phyloP scores from a whole-genome alignment of 2,113 vertebrate genomes.

The Prunella fulvescens region DNA sequence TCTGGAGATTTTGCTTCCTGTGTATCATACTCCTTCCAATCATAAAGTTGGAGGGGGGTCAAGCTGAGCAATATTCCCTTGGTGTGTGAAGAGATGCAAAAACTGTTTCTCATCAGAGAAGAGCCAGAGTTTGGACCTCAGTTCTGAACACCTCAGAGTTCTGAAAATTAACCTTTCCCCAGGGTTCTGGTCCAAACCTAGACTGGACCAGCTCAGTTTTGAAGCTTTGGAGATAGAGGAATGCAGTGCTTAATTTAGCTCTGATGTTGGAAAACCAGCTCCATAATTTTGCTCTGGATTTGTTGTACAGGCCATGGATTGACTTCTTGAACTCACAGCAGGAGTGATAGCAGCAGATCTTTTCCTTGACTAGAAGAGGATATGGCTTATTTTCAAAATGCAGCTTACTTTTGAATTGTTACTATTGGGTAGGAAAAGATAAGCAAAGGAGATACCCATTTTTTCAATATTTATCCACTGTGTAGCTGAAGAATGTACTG shows the following conservation, averaged over 20 bases:
- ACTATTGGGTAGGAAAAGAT: not conserved
- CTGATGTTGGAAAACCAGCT: not conserved
- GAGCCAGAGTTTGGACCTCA: not conserved
- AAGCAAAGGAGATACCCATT: not conserved
- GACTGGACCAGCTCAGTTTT: not conserved
- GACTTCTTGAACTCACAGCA: not conserved
- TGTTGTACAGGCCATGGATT: not conserved
- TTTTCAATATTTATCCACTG: not conserved
- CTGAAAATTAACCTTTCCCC: not conserved
- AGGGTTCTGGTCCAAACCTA: not conserved
- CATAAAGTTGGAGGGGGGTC: conserved; percentile 27
- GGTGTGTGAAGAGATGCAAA: not conserved
- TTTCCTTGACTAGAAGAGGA: not conserved
- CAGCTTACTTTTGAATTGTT: not conserved
- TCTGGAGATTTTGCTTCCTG: conserved; percentile 25
- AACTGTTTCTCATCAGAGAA: not conserved
- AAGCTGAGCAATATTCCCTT: not conserved
- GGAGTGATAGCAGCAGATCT: not conserved
- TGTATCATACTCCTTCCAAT: conserved; percentile 15
- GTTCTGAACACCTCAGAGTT: not conserved
- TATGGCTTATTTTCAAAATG: not conserved
- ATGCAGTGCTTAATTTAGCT: not conserved
- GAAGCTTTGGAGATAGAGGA: not conserved
- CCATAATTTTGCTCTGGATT: not conserved
- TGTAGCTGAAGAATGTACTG: not conserved